Evolutionary conservation across 30 jellyfish, hydroid and myxozoan species (phyloP).

Genomic region (Phacellophora camtschatica): DNA sequence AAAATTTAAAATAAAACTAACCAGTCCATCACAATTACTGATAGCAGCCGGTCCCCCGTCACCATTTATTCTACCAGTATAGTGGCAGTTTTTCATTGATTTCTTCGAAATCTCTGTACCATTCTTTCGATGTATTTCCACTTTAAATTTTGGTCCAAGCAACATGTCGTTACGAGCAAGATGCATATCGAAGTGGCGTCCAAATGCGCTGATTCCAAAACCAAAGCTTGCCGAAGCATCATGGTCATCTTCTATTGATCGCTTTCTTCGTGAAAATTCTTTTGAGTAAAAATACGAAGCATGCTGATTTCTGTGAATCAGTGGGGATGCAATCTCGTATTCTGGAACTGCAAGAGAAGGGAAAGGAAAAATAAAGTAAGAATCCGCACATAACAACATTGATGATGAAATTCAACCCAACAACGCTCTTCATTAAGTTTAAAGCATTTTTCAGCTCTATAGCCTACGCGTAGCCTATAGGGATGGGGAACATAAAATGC

Average conservation of each 20-base stretch:
- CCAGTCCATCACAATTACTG: constrained; percentile 93
- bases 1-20: neutral
- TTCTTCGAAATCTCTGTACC: constrained; percentile 56
- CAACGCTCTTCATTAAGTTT: too few relatives aligned
- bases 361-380: neutral
- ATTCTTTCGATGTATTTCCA: constrained; percentile 73
- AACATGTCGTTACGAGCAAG: constrained; percentile 69
- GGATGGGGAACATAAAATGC: too few relatives aligned
- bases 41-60: constrained; percentile 77
- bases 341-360: constrained; percentile 64
- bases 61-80: constrained; percentile 72
- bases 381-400: neutral
- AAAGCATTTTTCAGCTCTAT: too few relatives aligned
- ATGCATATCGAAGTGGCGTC: constrained; percentile 60
- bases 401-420: neutral
- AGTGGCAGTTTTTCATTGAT: constrained; percentile 59
- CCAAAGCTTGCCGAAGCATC: constrained; percentile 29
- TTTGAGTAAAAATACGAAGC: neutral
- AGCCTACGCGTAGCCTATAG: too few relatives aligned
- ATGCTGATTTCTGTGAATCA: neutral
- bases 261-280: constrained; percentile 26
- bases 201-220: constrained; percentile 86
- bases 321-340: constrained; percentile 70
- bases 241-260: constrained; percentile 10
- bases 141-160: constrained; percentile 84